These are phyloP conservation scores for Prenolepis imparis DNA, from an alignment of 2,888 invertebrate species.

Conservation along the genomic window DNA sequence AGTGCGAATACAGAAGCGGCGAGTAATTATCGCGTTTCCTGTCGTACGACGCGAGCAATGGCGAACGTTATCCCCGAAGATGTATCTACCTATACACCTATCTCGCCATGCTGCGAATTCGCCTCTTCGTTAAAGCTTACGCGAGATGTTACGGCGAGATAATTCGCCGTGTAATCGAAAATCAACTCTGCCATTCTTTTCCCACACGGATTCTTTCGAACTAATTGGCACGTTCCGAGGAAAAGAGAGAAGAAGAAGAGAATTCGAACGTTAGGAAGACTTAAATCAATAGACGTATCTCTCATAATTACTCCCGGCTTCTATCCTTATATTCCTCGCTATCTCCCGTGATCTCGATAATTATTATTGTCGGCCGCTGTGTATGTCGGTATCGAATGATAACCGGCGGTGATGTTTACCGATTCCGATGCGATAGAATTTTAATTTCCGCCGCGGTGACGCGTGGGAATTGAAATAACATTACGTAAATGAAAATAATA, in stretches of 20 bases:
- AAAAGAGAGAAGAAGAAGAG: background rate
- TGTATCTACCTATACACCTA: no score
- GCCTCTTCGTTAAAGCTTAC: slow-evolving; percentile 43
- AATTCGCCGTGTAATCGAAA: slow-evolving; percentile 35
- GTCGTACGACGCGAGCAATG: slow-evolving; percentile 52
- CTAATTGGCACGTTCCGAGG: slow-evolving; percentile 38
- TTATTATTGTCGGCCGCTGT: slow-evolving; percentile 44
- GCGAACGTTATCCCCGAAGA: slow-evolving; percentile 35
- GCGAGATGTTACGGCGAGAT: slow-evolving; percentile 50
- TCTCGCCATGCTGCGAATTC: slow-evolving; percentile 31
- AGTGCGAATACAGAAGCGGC: slow-evolving; percentile 39
- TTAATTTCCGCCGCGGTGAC: slow-evolving; percentile 52
- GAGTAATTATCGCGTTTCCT: slow-evolving; percentile 50
- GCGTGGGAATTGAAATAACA: slow-evolving; percentile 53
- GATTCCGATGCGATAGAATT: slow-evolving; percentile 42
- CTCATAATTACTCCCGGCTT: slow-evolving; percentile 33
- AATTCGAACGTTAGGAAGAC: slow-evolving; percentile 8
- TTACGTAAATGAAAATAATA: slow-evolving; percentile 43
- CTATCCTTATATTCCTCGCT: slow-evolving; percentile 38
- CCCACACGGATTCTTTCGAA: slow-evolving; percentile 25
- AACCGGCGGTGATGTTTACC: slow-evolving; percentile 41
- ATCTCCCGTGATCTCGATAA: slow-evolving; percentile 42
- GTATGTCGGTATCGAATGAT: slow-evolving; percentile 48
- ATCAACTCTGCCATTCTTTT: slow-evolving; percentile 50
- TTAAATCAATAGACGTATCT: slow-evolving; percentile 49